Evolutionary conservation across 37 sponge, comb jelly and placozoan species (phyloP), one percentile per base, ranked within the genome.

Genomic region (Ianthella basta): DNA sequence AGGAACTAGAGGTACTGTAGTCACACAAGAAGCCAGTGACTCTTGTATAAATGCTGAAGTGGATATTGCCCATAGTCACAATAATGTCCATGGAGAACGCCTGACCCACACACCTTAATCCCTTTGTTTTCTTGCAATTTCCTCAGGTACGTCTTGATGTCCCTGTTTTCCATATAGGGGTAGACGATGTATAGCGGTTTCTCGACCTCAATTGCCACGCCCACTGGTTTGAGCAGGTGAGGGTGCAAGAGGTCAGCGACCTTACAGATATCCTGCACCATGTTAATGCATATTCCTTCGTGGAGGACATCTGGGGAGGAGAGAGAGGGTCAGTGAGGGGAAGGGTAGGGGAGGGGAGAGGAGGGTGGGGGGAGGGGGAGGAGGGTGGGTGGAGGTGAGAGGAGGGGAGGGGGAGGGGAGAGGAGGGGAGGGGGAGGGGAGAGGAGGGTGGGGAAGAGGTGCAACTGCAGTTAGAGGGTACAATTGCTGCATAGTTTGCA

Each of bases 211-310:
- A 75, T 75, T 24, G 78, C 78, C 54, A 75, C 78, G 24, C 78
- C 78, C 38, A 75, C 40, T 38, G 78, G 78, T 1, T 19, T 40
- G 78, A 75, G 78, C 24, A 75, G 32, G 25, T 75, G 78, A 1
- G 78, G 78, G 54, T 75, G 78, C 54, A 50, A 40, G 54, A 75
- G 78, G 54, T 75, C 78, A 3, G 78, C 78, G 18, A 75, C 37
- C 54, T 41, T 50, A 41, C 41, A 18, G 25, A 75, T 36, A 1
- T 40, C 78, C 50, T 75, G 25, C 54, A 75, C 78, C 78, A 75
- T 75, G 8, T 50, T 15, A 24, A 50, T 50, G 54, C 54, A 40
- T 16, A 50, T 44, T 16, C 78, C 24, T 41, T 75, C 78, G 6
- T 69, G 29, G 70, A 13, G 35, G 33, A 34, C 34, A n/a, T 34